phyloP scores from a whole-genome alignment of 2,113 vertebrate genomes.

The Gracilinanus agilis region DNA sequence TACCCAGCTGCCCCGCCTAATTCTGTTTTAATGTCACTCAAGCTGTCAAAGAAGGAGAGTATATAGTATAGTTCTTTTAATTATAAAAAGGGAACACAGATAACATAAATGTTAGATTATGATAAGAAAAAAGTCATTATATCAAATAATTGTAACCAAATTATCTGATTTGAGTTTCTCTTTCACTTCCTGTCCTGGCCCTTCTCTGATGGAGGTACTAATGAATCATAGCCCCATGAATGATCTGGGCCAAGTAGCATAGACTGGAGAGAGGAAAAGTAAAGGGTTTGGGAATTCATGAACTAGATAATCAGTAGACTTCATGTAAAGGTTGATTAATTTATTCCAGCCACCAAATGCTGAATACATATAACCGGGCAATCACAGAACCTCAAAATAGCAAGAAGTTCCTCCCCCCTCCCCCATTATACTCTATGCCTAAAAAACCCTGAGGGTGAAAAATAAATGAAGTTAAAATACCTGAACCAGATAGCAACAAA shows the following conservation, averaged over 20 bases:
- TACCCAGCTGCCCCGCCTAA: too few species aligned
- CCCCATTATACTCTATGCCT: not conserved
- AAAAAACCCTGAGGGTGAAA: conserved; percentile 34
- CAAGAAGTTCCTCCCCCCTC: not conserved
- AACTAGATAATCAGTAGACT: not conserved
- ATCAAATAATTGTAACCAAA: not conserved
- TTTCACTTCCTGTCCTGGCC: conserved; percentile 39
- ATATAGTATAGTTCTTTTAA: not conserved
- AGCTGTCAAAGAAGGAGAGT: not conserved
- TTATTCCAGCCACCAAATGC: conserved; percentile 10
- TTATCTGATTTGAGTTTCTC: conserved; percentile 45
- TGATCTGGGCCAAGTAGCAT: not conserved
- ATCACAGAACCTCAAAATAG: conserved; percentile 8
- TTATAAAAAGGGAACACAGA: not conserved
- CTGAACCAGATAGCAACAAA: conserved; percentile 43
- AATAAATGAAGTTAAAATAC: conserved; percentile 48
- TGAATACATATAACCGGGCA: conserved; percentile 30
- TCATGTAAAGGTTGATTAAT: conserved; percentile 41
- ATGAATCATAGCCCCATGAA: conserved; percentile 35
- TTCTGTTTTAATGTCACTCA: conserved; percentile 38
- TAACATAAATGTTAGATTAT: not conserved
- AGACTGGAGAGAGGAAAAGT: conserved; percentile 34
- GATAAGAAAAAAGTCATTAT: not conserved
- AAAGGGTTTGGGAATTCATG: conserved; percentile 40
- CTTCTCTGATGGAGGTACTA: conserved; percentile 39